These are phyloP conservation scores for Octodonta nipae DNA, from an alignment of 2,888 invertebrate species.

Conservation along the genomic window DNA sequence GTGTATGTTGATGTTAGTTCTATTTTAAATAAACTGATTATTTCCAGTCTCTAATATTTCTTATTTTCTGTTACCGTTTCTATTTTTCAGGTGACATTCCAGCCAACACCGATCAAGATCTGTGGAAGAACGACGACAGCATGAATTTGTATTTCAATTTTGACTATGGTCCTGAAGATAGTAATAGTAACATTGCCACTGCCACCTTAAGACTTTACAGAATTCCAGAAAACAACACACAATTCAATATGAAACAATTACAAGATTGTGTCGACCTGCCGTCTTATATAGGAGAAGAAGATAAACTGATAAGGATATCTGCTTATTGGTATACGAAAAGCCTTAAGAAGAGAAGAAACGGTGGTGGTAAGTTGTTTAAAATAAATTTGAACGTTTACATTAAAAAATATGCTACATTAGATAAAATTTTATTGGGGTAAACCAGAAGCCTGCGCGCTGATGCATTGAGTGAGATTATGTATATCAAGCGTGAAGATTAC, in stretches of 20 bases:
- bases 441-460: no score
- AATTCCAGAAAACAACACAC: conserved; percentile 31
- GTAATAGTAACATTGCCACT: conserved; percentile 38
- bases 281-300: conserved; percentile 33
- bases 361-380: no score
- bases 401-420: no score
- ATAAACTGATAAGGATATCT: conserved; percentile 43
- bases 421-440: no score
- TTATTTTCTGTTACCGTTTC: neutral
- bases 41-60: neutral
- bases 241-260: conserved; percentile 13
- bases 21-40: neutral
- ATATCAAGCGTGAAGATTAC: no score
- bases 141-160: conserved; percentile 46
- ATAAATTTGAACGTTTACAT: no score
- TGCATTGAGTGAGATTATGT: no score
- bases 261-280: conserved; percentile 20
- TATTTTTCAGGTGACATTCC: conserved; percentile 42
- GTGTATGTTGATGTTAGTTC: no score
- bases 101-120: conserved; percentile 40
- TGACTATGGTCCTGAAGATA: conserved; percentile 33
- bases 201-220: conserved; percentile 41
- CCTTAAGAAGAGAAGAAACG: conserved; percentile 41
- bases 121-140: conserved; percentile 39
- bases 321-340: conserved; percentile 46